Evolutionary conservation across 2,888 invertebrate species (phyloP), one percentile per base, ranked within the genome.

Genomic region (Isotomurus palustris): DNA sequence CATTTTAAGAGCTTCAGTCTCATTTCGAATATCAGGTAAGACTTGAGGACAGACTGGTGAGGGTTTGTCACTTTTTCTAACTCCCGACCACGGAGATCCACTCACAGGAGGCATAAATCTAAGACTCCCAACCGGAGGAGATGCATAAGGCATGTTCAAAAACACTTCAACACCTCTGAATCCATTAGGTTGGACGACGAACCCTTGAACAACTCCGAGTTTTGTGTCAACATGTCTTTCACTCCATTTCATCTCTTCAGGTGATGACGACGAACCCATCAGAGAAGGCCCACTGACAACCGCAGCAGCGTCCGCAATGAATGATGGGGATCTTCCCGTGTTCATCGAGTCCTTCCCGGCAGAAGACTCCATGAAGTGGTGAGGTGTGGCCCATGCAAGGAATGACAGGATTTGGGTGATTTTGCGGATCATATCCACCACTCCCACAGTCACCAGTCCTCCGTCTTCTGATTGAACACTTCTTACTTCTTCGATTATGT

Each of bases 21-120:
- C 87, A 74, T 91, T 91, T 72, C 83, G 29, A 43, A 61, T 53
- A 77, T 89, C 86, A 62, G 92, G 91, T 70, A 91, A 78, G 66
- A 86, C 84, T 79, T 95, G 94, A 5, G 93, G 93, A 75, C 95
- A 95, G 25, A 93, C 93, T 6, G 93, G 89, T 68, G 88, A 84
- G 73, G 91, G 90, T 74, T 80, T 81, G 75, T 91, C 89, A 64
- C 91, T 91, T 70, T 87, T 84, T 76, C 89, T 88, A 22, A 43
- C 55, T 29, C 90, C 91, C 53, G 86, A 84, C 93, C 93, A 92
- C 74, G 91, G 84, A 53, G 91, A 88, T 22, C 91, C 91, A 59
- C 88, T 89, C 19, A 92, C 93, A 19, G 95, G 94, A 12, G 94
- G 93, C 92, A 95, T 93, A 76, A 95, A 95, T 60, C 95, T 82